These are phyloP conservation scores for Digitonthophagus gazella DNA, from an alignment of 2,888 invertebrate genomes.

Conservation along the genomic window DNA sequence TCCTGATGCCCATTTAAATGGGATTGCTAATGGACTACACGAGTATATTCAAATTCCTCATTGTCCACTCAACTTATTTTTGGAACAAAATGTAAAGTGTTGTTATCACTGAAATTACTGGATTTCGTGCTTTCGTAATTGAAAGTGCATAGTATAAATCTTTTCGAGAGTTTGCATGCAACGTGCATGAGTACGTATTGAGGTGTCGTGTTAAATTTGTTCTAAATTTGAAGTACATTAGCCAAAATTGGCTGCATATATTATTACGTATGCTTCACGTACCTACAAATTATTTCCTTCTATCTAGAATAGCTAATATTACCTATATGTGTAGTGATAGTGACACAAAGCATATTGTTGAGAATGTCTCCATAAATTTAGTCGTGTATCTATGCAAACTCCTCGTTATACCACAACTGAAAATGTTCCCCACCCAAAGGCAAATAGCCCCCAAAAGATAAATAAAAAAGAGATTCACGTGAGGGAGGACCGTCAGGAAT, in stretches of 20 bases:
- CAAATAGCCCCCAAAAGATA: neutral
- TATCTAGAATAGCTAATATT: neutral
- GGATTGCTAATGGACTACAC: neutral
- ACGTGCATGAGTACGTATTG: neutral
- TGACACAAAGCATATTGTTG: neutral
- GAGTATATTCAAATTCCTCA: neutral
- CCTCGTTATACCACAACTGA: neutral
- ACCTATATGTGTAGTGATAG: neutral
- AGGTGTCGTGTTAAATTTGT: conserved; percentile 5
- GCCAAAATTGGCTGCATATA: conserved; percentile 14
- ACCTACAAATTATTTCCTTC: neutral
- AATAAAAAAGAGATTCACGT: neutral
- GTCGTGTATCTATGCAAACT: neutral
- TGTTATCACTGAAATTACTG: neutral
- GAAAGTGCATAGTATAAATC: conserved; percentile 7
- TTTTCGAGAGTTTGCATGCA: neutral
- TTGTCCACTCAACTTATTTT: neutral
- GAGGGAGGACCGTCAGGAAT: neutral
- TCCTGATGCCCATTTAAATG: neutral
- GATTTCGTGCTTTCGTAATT: neutral
- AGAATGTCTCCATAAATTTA: neutral
- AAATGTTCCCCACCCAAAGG: neutral
- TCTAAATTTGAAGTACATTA: conserved; percentile 10
- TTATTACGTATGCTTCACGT: conserved; percentile 13
- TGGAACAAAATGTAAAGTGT: neutral